phyloP scores from a whole-genome alignment of 2,888 invertebrate genomes.

The Scaptomyza polygonia region DNA sequence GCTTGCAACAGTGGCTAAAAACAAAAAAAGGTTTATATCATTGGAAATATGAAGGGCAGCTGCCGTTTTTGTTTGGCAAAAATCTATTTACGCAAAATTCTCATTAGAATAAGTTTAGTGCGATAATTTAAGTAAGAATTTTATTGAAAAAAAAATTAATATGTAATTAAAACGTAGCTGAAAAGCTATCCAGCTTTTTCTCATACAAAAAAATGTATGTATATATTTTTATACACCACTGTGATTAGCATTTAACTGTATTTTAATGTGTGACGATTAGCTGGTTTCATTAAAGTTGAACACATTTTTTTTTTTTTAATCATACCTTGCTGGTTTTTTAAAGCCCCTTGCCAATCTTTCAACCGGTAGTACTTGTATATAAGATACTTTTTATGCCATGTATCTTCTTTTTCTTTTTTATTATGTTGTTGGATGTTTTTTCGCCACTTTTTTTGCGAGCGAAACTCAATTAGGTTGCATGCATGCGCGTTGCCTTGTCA shows the following conservation, averaged over 20 bases:
- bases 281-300: conserved; percentile 45
- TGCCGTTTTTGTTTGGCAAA: too few relatives aligned
- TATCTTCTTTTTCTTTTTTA: conserved; percentile 5
- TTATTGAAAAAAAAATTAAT: too few relatives aligned
- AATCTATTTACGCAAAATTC: not conserved
- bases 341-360: conserved; percentile 44
- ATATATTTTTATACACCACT: conserved; percentile 19
- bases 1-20: conserved; percentile 36
- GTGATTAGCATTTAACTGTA: conserved; percentile 38
- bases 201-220: not conserved
- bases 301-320: conserved; percentile 39
- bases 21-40: too few relatives aligned
- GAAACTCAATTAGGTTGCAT: conserved; percentile 78
- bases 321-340: conserved; percentile 21
- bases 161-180: too few relatives aligned
- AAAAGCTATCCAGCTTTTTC: not conserved
- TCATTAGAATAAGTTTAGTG: too few relatives aligned
- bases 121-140: too few relatives aligned
- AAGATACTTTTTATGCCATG: conserved; percentile 22
- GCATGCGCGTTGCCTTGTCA: conserved; percentile 74
- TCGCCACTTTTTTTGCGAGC: conserved; percentile 27
- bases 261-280: conserved; percentile 54
- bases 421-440: not conserved
- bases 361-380: conserved; percentile 14
- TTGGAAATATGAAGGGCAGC: not conserved